These are phyloP conservation scores for Lycophotia porphyrea DNA, from an alignment of 2,888 invertebrate genomes.

Conservation along the genomic window DNA sequence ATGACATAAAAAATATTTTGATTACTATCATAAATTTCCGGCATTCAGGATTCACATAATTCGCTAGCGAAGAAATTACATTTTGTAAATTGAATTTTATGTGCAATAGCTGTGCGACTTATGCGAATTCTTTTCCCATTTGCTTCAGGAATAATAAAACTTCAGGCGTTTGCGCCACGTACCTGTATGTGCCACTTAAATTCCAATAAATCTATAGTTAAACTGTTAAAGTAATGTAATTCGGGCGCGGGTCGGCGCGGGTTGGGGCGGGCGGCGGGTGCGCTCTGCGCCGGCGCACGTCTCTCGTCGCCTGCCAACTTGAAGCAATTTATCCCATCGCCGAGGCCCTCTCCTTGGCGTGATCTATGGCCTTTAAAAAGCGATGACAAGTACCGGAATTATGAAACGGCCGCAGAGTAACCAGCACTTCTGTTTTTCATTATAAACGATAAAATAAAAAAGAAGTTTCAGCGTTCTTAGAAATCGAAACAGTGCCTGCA, in stretches of 20 bases:
- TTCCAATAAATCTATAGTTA: conserved; percentile 79
- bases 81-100: conserved; percentile 66
- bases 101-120: conserved; percentile 78
- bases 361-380: conserved; percentile 82
- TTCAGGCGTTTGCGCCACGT: conserved; percentile 37
- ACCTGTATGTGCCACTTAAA: conserved; percentile 74
- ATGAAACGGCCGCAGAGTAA: conserved; percentile 62
- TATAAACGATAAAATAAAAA: conserved; percentile 58
- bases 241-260: conserved; percentile 59
- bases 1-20: conserved; percentile 78
- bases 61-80: conserved; percentile 79
- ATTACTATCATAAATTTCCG: conserved; percentile 78
- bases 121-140: conserved; percentile 77
- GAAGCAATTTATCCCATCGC: conserved; percentile 83
- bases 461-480: conserved; percentile 57
- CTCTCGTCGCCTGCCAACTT: conserved; percentile 81
- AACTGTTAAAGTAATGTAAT: conserved; percentile 76
- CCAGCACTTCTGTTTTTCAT: conserved; percentile 56
- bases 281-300: conserved; percentile 74
- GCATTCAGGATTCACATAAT: conserved; percentile 89
- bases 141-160: conserved; percentile 32
- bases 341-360: conserved; percentile 74
- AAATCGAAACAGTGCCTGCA: conserved; percentile 57
- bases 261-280: conserved; percentile 34
- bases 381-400: conserved; percentile 79